phyloP scores from a whole-genome alignment of 2,113 vertebrate species.

The Typhlomys cinereus region DNA sequence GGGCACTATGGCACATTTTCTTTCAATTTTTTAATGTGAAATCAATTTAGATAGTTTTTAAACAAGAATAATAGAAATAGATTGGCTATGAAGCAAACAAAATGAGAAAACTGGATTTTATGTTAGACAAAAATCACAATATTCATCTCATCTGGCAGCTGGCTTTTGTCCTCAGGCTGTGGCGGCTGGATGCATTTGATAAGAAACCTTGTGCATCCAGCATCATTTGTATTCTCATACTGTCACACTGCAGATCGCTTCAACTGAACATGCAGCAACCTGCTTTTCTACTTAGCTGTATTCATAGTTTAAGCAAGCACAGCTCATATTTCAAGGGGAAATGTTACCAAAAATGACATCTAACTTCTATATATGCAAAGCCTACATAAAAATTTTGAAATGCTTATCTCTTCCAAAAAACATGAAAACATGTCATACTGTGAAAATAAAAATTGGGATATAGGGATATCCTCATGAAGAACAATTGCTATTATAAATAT shows the following conservation, averaged over 20 bases:
- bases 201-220: slow-evolving; percentile 25
- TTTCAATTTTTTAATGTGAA: slow-evolving; percentile 44
- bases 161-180: slow-evolving; percentile 56
- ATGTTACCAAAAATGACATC: slow-evolving; percentile 25
- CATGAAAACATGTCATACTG: background rate
- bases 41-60: slow-evolving; percentile 43
- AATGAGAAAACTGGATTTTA: slow-evolving; percentile 38
- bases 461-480: background rate
- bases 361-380: slow-evolving; percentile 23
- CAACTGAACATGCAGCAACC: background rate
- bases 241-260: slow-evolving; percentile 17
- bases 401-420: background rate
- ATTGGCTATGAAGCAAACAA: slow-evolving; percentile 13
- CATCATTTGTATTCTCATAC: background rate
- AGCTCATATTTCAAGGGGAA: slow-evolving; percentile 55
- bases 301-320: slow-evolving; percentile 52
- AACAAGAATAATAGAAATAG: slow-evolving; percentile 43
- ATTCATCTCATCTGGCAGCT: slow-evolving; percentile 27
- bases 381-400: background rate
- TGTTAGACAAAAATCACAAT: slow-evolving; percentile 23
- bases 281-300: background rate
- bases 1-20: background rate
- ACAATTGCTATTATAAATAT: slow-evolving; percentile 10
- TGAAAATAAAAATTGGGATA: background rate
- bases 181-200: slow-evolving; percentile 25